Evolutionary conservation across 2,797 vertebrate species (phyloP), one percentile per base, ranked within the genome.

Genomic region (Enteromius radiatus): DNA sequence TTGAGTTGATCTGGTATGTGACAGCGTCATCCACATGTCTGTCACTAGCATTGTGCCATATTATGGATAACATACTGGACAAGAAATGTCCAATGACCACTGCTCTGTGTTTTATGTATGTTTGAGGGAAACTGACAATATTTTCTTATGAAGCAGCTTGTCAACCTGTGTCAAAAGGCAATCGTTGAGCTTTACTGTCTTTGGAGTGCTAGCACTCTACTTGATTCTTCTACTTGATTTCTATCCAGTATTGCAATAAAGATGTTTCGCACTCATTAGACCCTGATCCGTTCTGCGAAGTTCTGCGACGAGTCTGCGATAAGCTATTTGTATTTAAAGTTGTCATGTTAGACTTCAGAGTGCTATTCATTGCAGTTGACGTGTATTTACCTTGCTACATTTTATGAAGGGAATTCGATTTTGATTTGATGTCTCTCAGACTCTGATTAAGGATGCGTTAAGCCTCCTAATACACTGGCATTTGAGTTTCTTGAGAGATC

Each of bases 401-500:
- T 91, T 92, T 90, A 92, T 91, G 93, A 94, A 94, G 93, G 94
- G 94, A 94, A 94, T 88, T 81, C 63, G 79, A 76, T 77, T 88
- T 84, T 87, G 5, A 69, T 78, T 82, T 38, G 21, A 74, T 47
- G 33, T 77, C 49, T 82, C 70, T 84, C 61, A 38, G 65, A 85
- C 80, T 86, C 47, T 28, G 78, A 82, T 76, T 56, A 69, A 74
- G 76, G 67, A 71, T 86, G 69, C 73, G n/a, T 69, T 67, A 76
- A 64, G 84, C 71, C 41, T 86, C 85, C 61, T 76, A 75, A 84
- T 87, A 87, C 86, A 87, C 84, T 87, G 87, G 85, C 85, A 83
- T 87, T 87, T 87, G 84, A 80, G 71, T 86, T 86, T 78, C 49
- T 87, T 78, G 86, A 83, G 43, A 82, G 70, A 76, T 59, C 38